Base-by-base conservation (phyloP, 1,140 invertebrate genomes). In the Pteromalus puparum region DNA sequence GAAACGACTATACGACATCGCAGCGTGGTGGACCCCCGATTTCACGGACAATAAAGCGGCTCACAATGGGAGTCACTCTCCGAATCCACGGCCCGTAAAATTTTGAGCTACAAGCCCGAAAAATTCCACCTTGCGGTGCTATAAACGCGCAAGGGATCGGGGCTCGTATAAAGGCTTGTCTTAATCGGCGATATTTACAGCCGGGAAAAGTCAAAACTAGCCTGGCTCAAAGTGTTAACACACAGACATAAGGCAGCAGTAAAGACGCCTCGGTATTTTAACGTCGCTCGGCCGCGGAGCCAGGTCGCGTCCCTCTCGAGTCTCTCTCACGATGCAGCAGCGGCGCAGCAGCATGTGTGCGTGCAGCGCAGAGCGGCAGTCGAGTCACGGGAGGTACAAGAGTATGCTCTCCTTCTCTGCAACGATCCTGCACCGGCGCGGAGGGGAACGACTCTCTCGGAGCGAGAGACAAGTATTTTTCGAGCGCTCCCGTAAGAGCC, bases 401-500 rank as follows among this genome's bases (percentile, higher is more conserved):
- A 53, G 7, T 61, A 5, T 61, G 67, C 67, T 34, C 65, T 18
- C 15, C 18, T 61, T 15, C 1, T 61, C 53, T 21, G 21, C 53
- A 61, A 61, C 53, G 53, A 21, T 61, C 24, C 77, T n/a, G 30
- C 30, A 5, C 30, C 30, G 5, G 30, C 30, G 34, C 38, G 30
- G n/a, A 68, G 65, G 5, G n/a, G n/a, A 68, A 34, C 24, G 67
- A 70, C 10, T 30, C 67, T 26, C 67, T 13, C 67, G 7, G 5
- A 21, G 26, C 24, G 15, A 21, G 46, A 24, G 24, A n/a, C 61
- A 38, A 68, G 61, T 68, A 68, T 68, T 65, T 79, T 68, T 80
- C 65, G 21, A 42, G 79, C 24, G 68, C 79, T 81, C 38, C 79
- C 46, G 68, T 73, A 81, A 81, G 15, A 53, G 34, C 26, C 79